Percentiles rank a stretch among this genome's conserved stretches.
Conservation (phyloP, 2,113 vertebrate species). For the Trematocara unimaculatum region DNA sequence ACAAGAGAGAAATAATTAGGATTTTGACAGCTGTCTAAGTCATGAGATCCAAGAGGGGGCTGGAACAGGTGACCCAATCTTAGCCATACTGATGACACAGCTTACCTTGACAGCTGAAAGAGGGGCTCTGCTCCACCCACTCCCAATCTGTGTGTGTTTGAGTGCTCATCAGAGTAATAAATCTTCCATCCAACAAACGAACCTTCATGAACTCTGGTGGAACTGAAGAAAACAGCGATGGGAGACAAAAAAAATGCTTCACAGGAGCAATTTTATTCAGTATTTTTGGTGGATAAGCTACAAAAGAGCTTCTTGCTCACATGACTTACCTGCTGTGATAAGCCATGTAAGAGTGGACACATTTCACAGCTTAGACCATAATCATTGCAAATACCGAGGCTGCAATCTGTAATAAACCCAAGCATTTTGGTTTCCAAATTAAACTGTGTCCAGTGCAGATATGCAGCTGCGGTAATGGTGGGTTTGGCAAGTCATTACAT, state of each 20-base stretch:
- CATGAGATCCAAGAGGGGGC: constrained; percentile 30
- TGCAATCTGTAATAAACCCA: neutral
- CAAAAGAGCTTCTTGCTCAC: neutral
- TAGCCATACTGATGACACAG: constrained; percentile 48
- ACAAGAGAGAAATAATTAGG: constrained; percentile 50
- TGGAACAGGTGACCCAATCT: constrained; percentile 43
- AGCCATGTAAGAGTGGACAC: neutral
- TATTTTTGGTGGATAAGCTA: neutral
- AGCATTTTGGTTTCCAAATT: neutral
- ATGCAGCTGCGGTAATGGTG: neutral
- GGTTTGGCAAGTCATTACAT: neutral
- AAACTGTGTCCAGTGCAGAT: neutral
- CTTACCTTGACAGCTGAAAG: constrained; percentile 58
- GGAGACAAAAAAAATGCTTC: neutral
- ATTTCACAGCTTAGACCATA: neutral
- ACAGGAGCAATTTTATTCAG: neutral
- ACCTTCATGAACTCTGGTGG: constrained; percentile 24
- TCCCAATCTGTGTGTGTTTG: constrained; percentile 56
- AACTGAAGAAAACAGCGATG: neutral
- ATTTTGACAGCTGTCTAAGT: constrained; percentile 59
- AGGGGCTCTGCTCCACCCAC: constrained; percentile 45
- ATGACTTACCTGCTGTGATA: neutral
- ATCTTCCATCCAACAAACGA: constrained; percentile 26
- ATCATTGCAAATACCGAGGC: neutral
- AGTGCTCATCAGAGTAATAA: constrained; percentile 42